Conservation (phyloP, 2,888 invertebrate species). For the Elysia crispata region DNA sequence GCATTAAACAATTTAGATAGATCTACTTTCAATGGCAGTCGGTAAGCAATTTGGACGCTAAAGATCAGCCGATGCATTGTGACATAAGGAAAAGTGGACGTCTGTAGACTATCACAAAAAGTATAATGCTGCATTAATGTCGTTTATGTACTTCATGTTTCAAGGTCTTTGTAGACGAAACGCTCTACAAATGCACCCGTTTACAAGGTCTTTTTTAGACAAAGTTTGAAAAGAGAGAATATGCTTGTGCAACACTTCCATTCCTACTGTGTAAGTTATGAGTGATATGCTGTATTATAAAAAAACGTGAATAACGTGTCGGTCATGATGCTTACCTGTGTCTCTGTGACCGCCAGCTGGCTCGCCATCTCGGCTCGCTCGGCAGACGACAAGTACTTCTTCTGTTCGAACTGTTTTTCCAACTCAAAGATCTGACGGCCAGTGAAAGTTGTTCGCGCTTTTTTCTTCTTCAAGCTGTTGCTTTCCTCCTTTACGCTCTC, state of each 20-base stretch:
- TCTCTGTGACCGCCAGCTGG: constrained; percentile 94
- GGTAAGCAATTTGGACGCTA: too few species aligned
- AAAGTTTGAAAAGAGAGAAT: background rate
- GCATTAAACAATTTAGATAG: too few species aligned
- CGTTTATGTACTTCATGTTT: too few species aligned
- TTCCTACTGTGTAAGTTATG: background rate
- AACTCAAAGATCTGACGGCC: constrained; percentile 97
- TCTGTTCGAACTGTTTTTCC: constrained; percentile 95
- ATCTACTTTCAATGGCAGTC: too few species aligned
- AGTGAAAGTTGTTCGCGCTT: constrained; percentile 95
- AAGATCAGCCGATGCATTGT: too few species aligned
- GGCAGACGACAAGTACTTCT: constrained; percentile 96
- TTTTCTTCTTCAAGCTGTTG: constrained; percentile 79
- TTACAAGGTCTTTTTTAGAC: too few species aligned
- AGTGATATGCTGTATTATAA: background rate
- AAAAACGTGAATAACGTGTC: background rate
- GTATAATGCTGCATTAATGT: too few species aligned
- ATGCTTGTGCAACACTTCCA: background rate
- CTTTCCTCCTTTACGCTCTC: constrained; percentile 50
- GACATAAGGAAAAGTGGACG: too few species aligned
- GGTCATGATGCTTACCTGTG: constrained; percentile 91
- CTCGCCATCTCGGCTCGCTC: constrained; percentile 97
- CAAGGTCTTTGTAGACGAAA: too few species aligned
- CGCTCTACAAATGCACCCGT: too few species aligned
- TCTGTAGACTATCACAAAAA: too few species aligned